These are phyloP conservation scores for Zoanthus sansibaricus DNA, from an alignment of 92 coral and sea anemone genomes.

Conservation along the genomic window DNA sequence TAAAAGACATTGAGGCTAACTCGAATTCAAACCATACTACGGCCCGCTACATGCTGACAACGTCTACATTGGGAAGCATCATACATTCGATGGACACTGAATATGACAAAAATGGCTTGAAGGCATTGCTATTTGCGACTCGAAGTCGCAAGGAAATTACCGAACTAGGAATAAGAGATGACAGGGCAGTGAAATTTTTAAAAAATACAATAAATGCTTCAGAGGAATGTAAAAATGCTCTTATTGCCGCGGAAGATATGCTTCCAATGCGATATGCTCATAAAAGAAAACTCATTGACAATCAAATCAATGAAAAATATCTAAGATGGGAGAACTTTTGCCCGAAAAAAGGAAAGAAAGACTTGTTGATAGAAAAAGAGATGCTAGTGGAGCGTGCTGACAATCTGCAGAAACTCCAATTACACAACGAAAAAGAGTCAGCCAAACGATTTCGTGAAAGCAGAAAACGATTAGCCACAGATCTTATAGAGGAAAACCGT, in stretches of 20 bases:
- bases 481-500: constrained; percentile 19
- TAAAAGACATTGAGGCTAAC: constrained; percentile 42
- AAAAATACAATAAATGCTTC: constrained; percentile 10
- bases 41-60: constrained; percentile 31
- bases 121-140: constrained; percentile 58
- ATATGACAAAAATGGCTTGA: constrained; percentile 57
- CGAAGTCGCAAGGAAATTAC: constrained; percentile 26
- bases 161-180: constrained; percentile 39
- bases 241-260: constrained; percentile 23
- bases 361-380: constrained; percentile 21
- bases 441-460: not conserved
- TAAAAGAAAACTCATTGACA: not conserved
- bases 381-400: not conserved
- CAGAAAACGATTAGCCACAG: constrained; percentile 15
- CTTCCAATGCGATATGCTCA: not conserved
- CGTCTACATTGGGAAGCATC: constrained; percentile 1
- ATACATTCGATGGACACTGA: constrained; percentile 73
- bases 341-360: constrained; percentile 9
- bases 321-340: constrained; percentile 22
- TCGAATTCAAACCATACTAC: not conserved
- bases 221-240: constrained; percentile 30
- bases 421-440: not conserved
- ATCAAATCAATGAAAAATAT: constrained; percentile 12
- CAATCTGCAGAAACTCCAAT: constrained; percentile 7
- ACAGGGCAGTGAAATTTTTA: constrained; percentile 40